Base-by-base conservation (phyloP, 2,797 vertebrate species). In the Steatocranus sp. region DNA sequence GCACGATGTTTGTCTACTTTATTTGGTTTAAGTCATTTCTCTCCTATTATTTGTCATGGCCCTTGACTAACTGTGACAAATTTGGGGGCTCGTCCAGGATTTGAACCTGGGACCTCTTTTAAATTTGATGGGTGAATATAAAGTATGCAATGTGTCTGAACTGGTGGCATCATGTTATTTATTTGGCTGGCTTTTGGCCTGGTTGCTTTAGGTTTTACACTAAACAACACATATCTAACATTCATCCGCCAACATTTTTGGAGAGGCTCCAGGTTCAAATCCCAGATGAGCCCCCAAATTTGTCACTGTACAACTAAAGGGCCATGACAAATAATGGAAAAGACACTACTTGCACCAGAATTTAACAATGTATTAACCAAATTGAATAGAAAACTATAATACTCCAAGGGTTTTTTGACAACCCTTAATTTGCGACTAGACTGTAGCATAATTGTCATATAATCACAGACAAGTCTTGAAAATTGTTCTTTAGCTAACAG, bases 381-480 rank as follows among this genome's bases (percentile, higher is more conserved):
- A 36, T 2, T 36, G 11, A 36, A 61, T 36, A n/a, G 56, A 61
- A 61, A 61, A 61, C 30, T 61, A 8, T n/a, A 34, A 4, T 20
- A 36, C 32, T 61, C 18, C 56, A 61, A 34, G 32, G n/a, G 18
- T 30, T 70, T 43, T 27, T 18, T 43, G 36, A 86, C 17, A 68
- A 38, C 75, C 74, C 14, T n/a, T 77, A 63, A 74, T 85, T 77
- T 83, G 41, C 17, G n/a, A 76, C 58, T 5, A 78, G 61, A 83
- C 17, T 41, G 73, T 85, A 76, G 66, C 43, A 41, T 86, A 87
- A 83, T 82, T 76, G 84, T 78, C 85, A 81, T 80, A 75, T 81
- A 89, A 88, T 84, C 36, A 17, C 36, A 18, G 30, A 82, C 34
- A 87, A 53, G 83, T 79, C 56, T 76, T 61, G 11, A 73, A 75